phyloP scores from a whole-genome alignment of 2,888 invertebrate genomes.

The Xestia c-nigrum region DNA sequence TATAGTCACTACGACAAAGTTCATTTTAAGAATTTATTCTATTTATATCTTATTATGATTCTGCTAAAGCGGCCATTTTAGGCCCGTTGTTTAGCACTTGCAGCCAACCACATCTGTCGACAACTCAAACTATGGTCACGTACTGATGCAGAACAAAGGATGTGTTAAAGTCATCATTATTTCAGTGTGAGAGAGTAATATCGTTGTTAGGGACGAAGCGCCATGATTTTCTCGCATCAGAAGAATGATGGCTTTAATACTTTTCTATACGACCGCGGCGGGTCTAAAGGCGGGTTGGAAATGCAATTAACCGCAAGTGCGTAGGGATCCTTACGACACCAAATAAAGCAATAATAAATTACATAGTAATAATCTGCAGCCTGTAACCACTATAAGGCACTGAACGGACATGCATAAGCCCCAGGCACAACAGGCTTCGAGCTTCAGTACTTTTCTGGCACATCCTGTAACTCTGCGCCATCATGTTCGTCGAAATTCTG shows the following conservation, averaged over 20 bases:
- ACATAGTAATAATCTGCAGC: slow-evolving; percentile 57
- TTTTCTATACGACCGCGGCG: not conserved
- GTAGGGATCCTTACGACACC: not conserved
- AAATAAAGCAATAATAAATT: slow-evolving; percentile 55
- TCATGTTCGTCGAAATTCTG: slow-evolving; percentile 68
- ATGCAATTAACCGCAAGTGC: slow-evolving; percentile 4
- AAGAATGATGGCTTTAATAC: not conserved
- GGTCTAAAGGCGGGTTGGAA: not conserved
- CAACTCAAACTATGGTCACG: not conserved
- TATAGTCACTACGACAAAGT: too few relatives aligned
- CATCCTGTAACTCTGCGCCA: slow-evolving; percentile 79
- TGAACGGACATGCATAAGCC: slow-evolving; percentile 61
- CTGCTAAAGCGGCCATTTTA: too few relatives aligned
- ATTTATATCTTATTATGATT: too few relatives aligned
- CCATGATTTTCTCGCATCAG: not conserved
- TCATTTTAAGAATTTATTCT: too few relatives aligned
- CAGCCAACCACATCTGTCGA: not conserved
- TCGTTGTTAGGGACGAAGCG: not conserved
- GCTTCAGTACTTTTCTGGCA: slow-evolving; percentile 83
- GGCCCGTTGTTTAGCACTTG: slow-evolving; percentile 16
- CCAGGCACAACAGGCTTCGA: slow-evolving; percentile 49
- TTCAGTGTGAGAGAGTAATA: not conserved
- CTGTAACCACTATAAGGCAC: slow-evolving; percentile 59
- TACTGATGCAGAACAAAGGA: not conserved
- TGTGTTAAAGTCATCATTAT: not conserved